Evolutionary conservation across 2,888 invertebrate genomes (phyloP).

Genomic region (Andrena bicolor): DNA sequence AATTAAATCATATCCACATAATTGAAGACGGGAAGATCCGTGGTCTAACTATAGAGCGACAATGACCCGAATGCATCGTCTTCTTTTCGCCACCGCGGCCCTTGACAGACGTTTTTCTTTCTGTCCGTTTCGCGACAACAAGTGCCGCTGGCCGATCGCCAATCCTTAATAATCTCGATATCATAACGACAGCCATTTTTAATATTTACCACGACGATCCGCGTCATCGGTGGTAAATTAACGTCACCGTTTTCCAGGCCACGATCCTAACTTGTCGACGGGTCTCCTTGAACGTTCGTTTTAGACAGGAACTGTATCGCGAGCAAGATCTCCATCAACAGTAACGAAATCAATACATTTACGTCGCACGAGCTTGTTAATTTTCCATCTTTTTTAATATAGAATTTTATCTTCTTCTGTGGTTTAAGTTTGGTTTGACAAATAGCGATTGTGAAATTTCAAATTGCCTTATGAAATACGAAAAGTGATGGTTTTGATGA

Average conservation of each 20-base stretch:
- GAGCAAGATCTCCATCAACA: too few relatives aligned
- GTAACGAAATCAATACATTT: too few relatives aligned
- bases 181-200: constrained; percentile 15
- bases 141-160: constrained; percentile 56
- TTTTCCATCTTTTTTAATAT: too few relatives aligned
- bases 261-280: constrained; percentile 9
- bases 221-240: constrained; percentile 19
- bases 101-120: constrained; percentile 32
- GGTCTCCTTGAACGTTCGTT: constrained; percentile 1
- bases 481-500: too few relatives aligned
- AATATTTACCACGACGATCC: neutral
- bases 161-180: constrained; percentile 46
- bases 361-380: too few relatives aligned
- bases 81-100: constrained; percentile 10
- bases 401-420: too few relatives aligned
- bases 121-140: constrained; percentile 39
- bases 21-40: constrained; percentile 7
- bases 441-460: too few relatives aligned
- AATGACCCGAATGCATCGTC: constrained; percentile 82
- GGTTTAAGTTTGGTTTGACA: too few relatives aligned
- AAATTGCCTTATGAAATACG: too few relatives aligned
- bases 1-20: constrained; percentile 37
- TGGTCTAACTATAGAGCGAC: constrained; percentile 81
- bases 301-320: neutral
- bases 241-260: neutral